These are phyloP conservation scores for Acronicta alni DNA, from an alignment of 2,888 invertebrate species.

Conservation along the genomic window DNA sequence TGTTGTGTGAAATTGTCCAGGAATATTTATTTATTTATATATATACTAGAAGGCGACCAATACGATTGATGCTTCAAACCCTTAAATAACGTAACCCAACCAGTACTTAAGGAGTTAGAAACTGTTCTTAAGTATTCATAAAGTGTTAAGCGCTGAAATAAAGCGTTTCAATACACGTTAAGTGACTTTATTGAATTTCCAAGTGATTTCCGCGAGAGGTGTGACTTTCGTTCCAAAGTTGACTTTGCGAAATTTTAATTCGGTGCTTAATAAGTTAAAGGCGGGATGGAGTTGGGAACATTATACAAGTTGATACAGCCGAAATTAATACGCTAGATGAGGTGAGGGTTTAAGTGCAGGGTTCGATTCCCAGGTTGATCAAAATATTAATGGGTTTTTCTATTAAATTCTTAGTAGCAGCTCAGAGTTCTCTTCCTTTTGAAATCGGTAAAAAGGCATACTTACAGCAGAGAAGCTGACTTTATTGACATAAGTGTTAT, in stretches of 20 bases:
- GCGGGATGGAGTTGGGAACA: constrained; percentile 5
- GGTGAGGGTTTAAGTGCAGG: not conserved
- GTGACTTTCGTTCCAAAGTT: constrained; percentile 18
- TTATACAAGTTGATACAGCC: constrained; percentile 4
- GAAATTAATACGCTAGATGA: not conserved
- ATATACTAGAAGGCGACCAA: not conserved
- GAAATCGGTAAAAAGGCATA: constrained; percentile 35
- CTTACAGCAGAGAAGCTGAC: constrained; percentile 87
- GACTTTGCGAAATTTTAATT: constrained; percentile 22
- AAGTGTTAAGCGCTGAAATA: constrained; percentile 29
- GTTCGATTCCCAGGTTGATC: too few species aligned
- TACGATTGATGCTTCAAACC: not conserved
- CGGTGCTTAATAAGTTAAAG: constrained; percentile 12
- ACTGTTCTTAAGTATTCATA: constrained; percentile 23
- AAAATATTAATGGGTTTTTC: too few species aligned
- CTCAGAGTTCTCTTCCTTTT: too few species aligned
- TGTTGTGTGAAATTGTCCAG: too few species aligned
- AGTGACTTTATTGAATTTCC: constrained; percentile 51
- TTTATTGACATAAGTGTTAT: constrained; percentile 89
- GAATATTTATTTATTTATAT: not conserved
- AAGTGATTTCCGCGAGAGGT: constrained; percentile 19
- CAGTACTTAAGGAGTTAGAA: constrained; percentile 24
- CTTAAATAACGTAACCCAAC: constrained; percentile 17
- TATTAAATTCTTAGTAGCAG: too few species aligned
- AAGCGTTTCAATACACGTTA: constrained; percentile 52